Base-by-base conservation (phyloP, 2,113 vertebrate species). In the Nanger granti region DNA sequence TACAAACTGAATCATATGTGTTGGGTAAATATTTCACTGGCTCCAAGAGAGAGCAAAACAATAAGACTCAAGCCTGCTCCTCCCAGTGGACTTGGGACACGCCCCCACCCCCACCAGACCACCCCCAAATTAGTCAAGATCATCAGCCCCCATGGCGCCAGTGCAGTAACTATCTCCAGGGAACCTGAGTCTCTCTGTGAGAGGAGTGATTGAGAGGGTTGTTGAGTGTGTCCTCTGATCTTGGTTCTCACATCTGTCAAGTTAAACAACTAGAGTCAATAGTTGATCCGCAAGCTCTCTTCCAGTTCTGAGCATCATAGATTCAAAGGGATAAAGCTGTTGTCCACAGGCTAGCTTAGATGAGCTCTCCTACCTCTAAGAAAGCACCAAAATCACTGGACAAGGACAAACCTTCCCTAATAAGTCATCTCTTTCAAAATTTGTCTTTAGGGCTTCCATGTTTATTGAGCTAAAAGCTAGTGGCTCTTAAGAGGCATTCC, bases 1-100 rank as follows among this genome's bases (percentile, higher is more conserved):
- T 93, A 93, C 90, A 98, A 98, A 98, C 97, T 84, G 86, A 97
- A 97, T 98, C 95, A 91, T 54, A 93, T 96, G 94, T 96, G 64
- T 49, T 80, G 66, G 79, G 91, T 97, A 97, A 97, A 96, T 94
- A 97, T 82, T 85, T 31, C 66, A 49, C 34, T 97, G 98, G 91
- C 97, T 98, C 97, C 91, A 60, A 93, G 93, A 91, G 55, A 94
- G 6, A 76, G 54, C 60, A 87, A 89, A 73, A 60, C 55, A 95
- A 37, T 96, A 62, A 97, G 79, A 93, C 26, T 73, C 94, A 64
- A 94, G 44, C 31, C 73, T 87, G 29, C 17, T 84, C 41, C 37
- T 85, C n/a, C 34, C 49, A 41, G 0, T 26, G 60, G 85, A 82
- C 7, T 29, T 59, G 31, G 94, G 14, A 79, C n/a, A 7, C 9